phyloP scores from a whole-genome alignment of 2,113 vertebrate species.

The Azemiops feae region DNA sequence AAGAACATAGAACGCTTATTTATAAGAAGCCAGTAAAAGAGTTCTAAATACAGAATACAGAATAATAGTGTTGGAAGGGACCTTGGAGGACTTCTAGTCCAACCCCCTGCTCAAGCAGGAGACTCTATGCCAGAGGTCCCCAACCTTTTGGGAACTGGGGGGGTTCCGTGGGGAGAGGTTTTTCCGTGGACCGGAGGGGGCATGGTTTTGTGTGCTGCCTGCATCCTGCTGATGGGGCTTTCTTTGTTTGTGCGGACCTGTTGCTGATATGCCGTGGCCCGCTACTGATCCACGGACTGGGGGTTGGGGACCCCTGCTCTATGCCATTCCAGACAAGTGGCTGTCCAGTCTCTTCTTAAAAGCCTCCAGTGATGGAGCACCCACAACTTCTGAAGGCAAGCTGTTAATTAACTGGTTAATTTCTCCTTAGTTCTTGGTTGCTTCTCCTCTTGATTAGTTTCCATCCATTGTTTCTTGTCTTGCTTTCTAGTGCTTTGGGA shows the following conservation, averaged over 20 bases:
- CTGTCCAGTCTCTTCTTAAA: background rate
- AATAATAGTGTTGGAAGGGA: background rate
- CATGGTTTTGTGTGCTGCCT: too few species aligned
- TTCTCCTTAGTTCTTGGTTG: background rate
- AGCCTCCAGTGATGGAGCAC: background rate
- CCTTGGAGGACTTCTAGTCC: background rate
- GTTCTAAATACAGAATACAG: background rate
- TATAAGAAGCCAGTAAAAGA: background rate
- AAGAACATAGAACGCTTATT: background rate
- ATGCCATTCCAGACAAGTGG: background rate
- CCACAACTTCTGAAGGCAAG: background rate
- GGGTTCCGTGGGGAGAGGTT: too few species aligned
- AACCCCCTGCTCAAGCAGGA: background rate
- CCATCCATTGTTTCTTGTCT: background rate
- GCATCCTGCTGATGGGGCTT: too few species aligned
- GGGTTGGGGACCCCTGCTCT: too few species aligned
- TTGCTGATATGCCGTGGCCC: too few species aligned
- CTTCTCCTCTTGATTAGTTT: background rate
- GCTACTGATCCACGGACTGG: too few species aligned
- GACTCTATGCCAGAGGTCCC: too few species aligned
- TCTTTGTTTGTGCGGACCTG: too few species aligned
- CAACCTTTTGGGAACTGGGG: too few species aligned
- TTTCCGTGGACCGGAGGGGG: too few species aligned
- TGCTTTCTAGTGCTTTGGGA: background rate
- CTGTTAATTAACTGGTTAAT: background rate